Evolutionary conservation across 2,888 invertebrate genomes (phyloP).

Genomic region (Kryphioiulus occultus): DNA sequence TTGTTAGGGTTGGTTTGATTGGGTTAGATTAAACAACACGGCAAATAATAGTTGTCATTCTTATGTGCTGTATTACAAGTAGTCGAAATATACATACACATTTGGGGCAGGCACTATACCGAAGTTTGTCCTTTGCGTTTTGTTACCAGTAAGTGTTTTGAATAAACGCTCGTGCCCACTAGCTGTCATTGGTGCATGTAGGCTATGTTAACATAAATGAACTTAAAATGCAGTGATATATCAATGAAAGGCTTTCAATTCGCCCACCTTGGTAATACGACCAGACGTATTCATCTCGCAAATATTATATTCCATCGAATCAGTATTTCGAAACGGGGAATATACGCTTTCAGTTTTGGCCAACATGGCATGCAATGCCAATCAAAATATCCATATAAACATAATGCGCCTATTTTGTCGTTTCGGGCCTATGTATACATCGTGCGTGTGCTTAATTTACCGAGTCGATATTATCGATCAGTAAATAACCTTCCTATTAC

Average conservation of each 20-base stretch:
- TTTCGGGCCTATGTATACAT: not conserved
- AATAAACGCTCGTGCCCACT: too few species aligned
- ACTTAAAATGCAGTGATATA: too few species aligned
- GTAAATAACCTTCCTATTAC: not conserved
- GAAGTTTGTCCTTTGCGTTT: too few species aligned
- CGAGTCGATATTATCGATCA: slow-evolving; percentile 2
- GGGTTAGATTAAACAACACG: too few species aligned
- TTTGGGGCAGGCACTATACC: too few species aligned
- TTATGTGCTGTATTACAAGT: too few species aligned
- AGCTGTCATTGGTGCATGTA: too few species aligned
- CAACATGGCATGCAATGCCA: not conserved
- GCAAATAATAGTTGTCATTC: too few species aligned
- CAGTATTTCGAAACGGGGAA: not conserved
- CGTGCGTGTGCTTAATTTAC: slow-evolving; percentile 1
- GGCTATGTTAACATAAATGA: too few species aligned
- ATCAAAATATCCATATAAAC: not conserved
- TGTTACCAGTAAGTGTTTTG: too few species aligned
- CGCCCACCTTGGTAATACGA: not conserved
- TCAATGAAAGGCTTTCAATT: not conserved
- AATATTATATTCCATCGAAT: not conserved
- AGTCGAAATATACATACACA: too few species aligned
- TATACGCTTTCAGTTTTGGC: not conserved
- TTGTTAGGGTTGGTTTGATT: too few species aligned
- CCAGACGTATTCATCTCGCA: not conserved
- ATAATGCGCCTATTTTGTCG: not conserved